These are phyloP conservation scores for Delichon dasypus DNA, from an alignment of 2,797 vertebrate genomes.

Conservation along the genomic window DNA sequence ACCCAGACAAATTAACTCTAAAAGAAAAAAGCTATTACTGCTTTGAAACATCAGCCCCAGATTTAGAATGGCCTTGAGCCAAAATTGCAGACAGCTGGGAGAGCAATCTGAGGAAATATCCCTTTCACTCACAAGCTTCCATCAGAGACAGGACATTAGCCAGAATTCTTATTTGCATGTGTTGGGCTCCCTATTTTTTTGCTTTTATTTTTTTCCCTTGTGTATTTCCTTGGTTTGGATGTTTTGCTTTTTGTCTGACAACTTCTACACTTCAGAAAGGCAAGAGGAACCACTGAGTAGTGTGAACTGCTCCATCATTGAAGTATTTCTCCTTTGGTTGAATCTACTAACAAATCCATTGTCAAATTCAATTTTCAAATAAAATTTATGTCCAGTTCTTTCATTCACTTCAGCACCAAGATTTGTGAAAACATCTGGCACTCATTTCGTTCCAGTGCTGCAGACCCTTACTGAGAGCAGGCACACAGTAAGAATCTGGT, in stretches of 20 bases:
- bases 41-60: background rate
- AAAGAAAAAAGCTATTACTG: background rate
- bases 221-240: background rate
- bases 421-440: background rate
- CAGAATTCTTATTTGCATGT: background rate
- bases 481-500: background rate
- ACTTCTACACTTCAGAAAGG: background rate
- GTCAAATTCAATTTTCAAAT: background rate
- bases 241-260: background rate
- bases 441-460: background rate
- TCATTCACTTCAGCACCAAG: background rate
- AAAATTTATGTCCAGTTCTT: background rate
- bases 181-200: background rate
- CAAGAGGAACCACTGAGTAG: background rate
- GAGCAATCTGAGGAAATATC: background rate
- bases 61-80: background rate
- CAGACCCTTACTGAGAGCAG: background rate
- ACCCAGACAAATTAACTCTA: background rate
- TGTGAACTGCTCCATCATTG: background rate
- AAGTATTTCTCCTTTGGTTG: background rate
- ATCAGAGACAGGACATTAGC: background rate
- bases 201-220: background rate
- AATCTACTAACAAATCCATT: background rate
- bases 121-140: background rate
- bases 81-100: background rate